These are phyloP conservation scores for Oxyscelio sp. DNA, from an alignment of 2,888 invertebrate species.

Conservation along the genomic window DNA sequence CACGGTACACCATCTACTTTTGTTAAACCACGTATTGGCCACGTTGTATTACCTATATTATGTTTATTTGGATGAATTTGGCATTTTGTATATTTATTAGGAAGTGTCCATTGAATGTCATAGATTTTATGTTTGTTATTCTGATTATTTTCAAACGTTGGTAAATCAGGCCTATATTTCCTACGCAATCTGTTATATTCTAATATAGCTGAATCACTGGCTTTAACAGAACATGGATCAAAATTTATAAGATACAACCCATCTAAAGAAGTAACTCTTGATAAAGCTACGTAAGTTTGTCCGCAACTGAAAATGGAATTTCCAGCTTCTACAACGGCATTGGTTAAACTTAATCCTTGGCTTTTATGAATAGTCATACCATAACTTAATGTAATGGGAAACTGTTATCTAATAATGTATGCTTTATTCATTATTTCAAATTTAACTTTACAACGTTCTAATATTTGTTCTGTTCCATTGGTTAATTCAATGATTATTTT, in stretches of 20 bases:
- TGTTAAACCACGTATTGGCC: no score
- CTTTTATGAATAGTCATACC: conserved; percentile 77
- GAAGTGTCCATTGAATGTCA: no score
- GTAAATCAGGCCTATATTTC: background rate
- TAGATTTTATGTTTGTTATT: no score
- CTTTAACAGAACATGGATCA: conserved; percentile 61
- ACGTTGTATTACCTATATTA: no score
- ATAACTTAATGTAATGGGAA: conserved; percentile 76
- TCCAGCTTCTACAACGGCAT: background rate
- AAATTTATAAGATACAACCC: background rate
- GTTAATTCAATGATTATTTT: conserved; percentile 63
- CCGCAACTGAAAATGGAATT: background rate
- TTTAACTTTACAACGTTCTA: conserved; percentile 72
- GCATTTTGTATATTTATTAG: no score
- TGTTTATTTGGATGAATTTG: no score
- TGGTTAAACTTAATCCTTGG: background rate
- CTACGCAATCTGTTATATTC: background rate
- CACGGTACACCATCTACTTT: no score
- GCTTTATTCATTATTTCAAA: conserved; percentile 26
- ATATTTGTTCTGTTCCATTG: conserved; percentile 55
- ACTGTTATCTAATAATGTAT: conserved; percentile 57
- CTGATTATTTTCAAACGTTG: conserved; percentile 53
- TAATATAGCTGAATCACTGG: background rate
- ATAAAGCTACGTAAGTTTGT: background rate
- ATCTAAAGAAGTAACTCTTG: background rate